These are phyloP conservation scores for Phalera bucephala DNA, from an alignment of 2,888 invertebrate species.

Conservation along the genomic window DNA sequence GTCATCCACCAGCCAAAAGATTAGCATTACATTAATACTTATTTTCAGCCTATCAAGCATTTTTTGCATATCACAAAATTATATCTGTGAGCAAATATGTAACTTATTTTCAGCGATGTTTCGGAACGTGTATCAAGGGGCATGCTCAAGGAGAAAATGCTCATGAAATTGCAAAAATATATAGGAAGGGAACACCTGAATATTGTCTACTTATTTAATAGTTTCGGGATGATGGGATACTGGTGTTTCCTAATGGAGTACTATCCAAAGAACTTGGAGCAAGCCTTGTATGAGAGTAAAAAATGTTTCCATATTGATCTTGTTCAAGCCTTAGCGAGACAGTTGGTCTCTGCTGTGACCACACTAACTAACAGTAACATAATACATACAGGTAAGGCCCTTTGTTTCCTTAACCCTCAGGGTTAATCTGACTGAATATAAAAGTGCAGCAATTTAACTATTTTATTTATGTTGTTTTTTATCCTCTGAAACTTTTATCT, in stretches of 20 bases:
- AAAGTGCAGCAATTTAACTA: too few species aligned
- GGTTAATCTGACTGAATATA: too few species aligned
- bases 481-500: too few species aligned
- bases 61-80: too few species aligned
- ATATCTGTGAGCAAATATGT: too few species aligned
- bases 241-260: slow-evolving; percentile 56
- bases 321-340: slow-evolving; percentile 47
- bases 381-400: slow-evolving; percentile 56
- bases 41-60: too few species aligned
- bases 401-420: too few species aligned
- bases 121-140: slow-evolving; percentile 5
- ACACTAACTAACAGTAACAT: slow-evolving; percentile 45
- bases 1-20: too few species aligned
- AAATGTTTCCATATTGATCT: slow-evolving; percentile 43
- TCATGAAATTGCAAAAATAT: slow-evolving; percentile 37
- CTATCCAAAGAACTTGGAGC: slow-evolving; percentile 47
- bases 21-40: too few species aligned
- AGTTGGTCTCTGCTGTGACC: slow-evolving; percentile 51
- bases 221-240: slow-evolving; percentile 28
- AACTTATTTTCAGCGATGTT: slow-evolving; percentile 19
- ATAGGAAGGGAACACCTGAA: slow-evolving; percentile 31
- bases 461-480: too few species aligned
- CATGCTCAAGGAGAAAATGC: slow-evolving; percentile 31
- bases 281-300: slow-evolving; percentile 29
- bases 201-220: slow-evolving; percentile 32